Evolutionary conservation across 2,888 invertebrate genomes (phyloP).

Genomic region (Troides oblongomaculatus): DNA sequence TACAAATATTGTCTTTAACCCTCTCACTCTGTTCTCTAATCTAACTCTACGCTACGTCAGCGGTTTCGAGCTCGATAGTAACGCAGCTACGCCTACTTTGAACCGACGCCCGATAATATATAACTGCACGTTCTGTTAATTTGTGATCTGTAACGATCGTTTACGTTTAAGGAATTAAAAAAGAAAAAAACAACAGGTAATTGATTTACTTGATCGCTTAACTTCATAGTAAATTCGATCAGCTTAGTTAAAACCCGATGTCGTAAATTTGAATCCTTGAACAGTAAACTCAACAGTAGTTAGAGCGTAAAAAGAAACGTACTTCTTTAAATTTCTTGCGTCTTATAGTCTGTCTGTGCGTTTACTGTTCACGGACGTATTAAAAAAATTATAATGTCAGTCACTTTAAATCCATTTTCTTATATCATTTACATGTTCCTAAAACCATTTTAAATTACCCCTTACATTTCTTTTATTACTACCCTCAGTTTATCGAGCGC

Average conservation of each 20-base stretch:
- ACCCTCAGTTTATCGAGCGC: conserved; percentile 44
- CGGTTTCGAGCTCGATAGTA: conserved; percentile 69
- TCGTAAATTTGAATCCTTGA: conserved; percentile 56
- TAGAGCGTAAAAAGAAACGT: conserved; percentile 33
- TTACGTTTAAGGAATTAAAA: conserved; percentile 43
- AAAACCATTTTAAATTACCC: conserved; percentile 40
- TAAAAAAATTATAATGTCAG: conserved; percentile 58
- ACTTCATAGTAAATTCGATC: conserved; percentile 80
- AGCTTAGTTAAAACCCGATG: conserved; percentile 66
- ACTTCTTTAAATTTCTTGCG: conserved; percentile 40
- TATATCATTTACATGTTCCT: conserved; percentile 37
- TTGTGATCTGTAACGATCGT: conserved; percentile 65
- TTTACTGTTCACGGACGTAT: conserved; percentile 55
- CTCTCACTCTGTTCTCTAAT: conserved; percentile 79
- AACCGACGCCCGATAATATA: conserved; percentile 59
- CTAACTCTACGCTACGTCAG: conserved; percentile 76
- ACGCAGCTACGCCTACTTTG: conserved; percentile 67
- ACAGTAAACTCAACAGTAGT: conserved; percentile 46
- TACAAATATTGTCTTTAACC: conserved; percentile 82
- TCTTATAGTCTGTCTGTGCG: conserved; percentile 37
- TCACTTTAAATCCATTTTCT: conserved; percentile 48
- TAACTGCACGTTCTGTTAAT: conserved; percentile 63
- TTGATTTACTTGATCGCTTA: conserved; percentile 73
- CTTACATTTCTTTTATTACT: conserved; percentile 40
- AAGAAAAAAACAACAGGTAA: conserved; percentile 64